Conservation (phyloP, 2,113 vertebrate species). For the Microtus oregoni region DNA sequence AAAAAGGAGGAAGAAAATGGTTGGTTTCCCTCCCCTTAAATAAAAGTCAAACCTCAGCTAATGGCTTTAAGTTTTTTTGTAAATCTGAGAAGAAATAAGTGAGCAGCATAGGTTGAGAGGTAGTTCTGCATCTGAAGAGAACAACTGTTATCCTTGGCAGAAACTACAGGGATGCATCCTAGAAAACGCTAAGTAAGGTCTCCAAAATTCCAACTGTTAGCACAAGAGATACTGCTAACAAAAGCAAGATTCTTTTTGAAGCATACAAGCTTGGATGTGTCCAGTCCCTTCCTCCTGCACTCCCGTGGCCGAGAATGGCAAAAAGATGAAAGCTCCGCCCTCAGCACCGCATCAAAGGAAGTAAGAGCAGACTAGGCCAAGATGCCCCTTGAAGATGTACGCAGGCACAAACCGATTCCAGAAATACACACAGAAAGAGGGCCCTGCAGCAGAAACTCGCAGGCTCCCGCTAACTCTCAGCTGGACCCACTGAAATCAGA, state of each 20-base stretch:
- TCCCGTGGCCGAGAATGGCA: background rate
- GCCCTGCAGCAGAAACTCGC: conserved; percentile 47
- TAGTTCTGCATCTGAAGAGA: conserved; percentile 26
- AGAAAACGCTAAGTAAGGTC: background rate
- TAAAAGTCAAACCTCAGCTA: conserved; percentile 42
- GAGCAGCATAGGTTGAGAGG: background rate
- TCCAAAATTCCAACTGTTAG: background rate
- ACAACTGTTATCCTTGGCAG: background rate
- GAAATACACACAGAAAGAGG: conserved; percentile 57
- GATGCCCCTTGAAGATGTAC: conserved; percentile 25
- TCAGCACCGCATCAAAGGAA: conserved; percentile 42
- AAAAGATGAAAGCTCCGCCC: conserved; percentile 50
- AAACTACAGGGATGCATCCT: conserved; percentile 42
- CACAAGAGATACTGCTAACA: background rate
- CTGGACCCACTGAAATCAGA: conserved; percentile 45
- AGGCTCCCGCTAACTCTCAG: background rate
- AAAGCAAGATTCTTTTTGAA: conserved; percentile 8
- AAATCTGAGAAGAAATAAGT: conserved; percentile 33
- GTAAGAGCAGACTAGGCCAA: conserved; percentile 39
- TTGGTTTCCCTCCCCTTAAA: conserved; percentile 12
- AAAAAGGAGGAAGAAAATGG: conserved; percentile 14
- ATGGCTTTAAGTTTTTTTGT: background rate
- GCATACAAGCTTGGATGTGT: background rate
- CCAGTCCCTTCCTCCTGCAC: background rate
- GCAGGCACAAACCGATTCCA: conserved; percentile 51